Percentiles rank a stretch among this genome's conserved stretches.
phyloP scores from a whole-genome alignment of 2,888 invertebrate species.

The Lagria hirta region DNA sequence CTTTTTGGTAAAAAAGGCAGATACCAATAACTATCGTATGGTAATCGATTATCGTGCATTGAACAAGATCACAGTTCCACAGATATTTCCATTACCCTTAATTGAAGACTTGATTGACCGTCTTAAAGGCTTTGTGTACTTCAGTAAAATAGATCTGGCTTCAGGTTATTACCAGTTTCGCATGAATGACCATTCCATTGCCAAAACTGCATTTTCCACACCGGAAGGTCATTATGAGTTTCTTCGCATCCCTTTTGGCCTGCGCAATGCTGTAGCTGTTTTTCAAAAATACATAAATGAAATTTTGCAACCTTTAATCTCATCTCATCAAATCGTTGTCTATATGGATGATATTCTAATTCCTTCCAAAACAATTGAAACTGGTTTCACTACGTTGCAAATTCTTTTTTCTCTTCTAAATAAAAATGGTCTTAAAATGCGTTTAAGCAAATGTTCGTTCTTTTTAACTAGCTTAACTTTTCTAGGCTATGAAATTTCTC shows the following conservation, averaged over 20 bases:
- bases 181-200: constrained; percentile 30
- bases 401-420: not conserved
- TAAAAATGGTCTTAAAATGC: constrained; percentile 1
- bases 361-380: constrained; percentile 18
- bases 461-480: not conserved
- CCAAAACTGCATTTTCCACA: constrained; percentile 35
- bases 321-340: constrained; percentile 3
- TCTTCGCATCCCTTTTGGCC: not conserved
- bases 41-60: constrained; percentile 25
- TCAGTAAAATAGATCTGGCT: constrained; percentile 31
- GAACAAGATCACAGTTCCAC: constrained; percentile 18
- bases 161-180: constrained; percentile 40
- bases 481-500: constrained; percentile 7
- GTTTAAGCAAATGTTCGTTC: constrained; percentile 1
- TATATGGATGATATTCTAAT: constrained; percentile 22
- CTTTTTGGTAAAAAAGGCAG: constrained; percentile 10
- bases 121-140: constrained; percentile 24
- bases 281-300: constrained; percentile 15
- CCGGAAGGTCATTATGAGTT: constrained; percentile 1
- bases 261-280: constrained; percentile 12
- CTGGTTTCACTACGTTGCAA: constrained; percentile 6
- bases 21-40: constrained; percentile 3
- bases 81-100: constrained; percentile 20
- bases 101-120: constrained; percentile 27
- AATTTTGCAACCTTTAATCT: constrained; percentile 15